Percentiles rank a stretch among this genome's conserved stretches.
Conservation (phyloP, 2,888 invertebrate genomes). For the Venustoraphidia nigricollis region DNA sequence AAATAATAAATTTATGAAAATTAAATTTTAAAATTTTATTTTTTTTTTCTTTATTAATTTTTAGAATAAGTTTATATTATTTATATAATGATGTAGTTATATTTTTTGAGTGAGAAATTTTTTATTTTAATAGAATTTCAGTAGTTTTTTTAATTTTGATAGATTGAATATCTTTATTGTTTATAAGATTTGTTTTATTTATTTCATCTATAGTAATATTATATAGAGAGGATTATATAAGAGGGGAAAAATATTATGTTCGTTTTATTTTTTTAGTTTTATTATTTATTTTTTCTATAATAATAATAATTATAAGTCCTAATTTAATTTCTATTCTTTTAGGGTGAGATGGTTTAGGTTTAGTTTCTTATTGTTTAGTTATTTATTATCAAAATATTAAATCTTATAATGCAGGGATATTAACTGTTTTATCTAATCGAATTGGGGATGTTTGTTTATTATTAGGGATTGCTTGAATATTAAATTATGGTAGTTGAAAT, state of each 20-base stretch:
- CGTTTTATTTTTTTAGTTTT: conserved; percentile 50
- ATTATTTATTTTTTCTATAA: conserved; percentile 50
- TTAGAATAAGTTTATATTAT: conserved; percentile 28
- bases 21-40: conserved; percentile 33
- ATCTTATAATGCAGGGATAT: conserved; percentile 53
- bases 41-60: conserved; percentile 25
- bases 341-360: conserved; percentile 57
- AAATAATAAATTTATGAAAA: conserved; percentile 32
- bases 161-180: conserved; percentile 47
- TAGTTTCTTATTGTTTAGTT: conserved; percentile 57
- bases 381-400: conserved; percentile 55
- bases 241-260: conserved; percentile 35
- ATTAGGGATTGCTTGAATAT: conserved; percentile 36
- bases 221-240: conserved; percentile 49
- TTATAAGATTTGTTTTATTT: conserved; percentile 46
- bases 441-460: conserved; percentile 55
- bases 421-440: conserved; percentile 58
- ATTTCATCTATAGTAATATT: conserved; percentile 50
- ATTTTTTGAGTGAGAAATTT: conserved; percentile 39
- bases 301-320: conserved; percentile 49
- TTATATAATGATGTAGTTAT: conserved; percentile 28
- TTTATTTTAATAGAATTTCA: conserved; percentile 31
- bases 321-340: conserved; percentile 55
- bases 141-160: conserved; percentile 40
- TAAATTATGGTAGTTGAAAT: conserved; percentile 22